Conservation (phyloP, 2,888 invertebrate species). For the Elegia similella region DNA sequence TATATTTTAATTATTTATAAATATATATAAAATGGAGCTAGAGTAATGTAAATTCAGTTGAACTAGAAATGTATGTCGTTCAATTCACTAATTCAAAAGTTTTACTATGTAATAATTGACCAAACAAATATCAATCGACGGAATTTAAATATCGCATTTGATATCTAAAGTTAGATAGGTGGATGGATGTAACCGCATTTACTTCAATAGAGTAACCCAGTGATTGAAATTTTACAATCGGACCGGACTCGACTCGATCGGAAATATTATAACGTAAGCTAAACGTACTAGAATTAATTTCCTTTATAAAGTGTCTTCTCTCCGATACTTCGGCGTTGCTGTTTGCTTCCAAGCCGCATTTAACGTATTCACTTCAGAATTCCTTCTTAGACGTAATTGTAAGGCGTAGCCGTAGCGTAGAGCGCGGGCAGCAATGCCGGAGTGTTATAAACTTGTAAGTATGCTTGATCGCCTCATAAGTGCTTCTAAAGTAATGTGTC, state of each 20-base stretch:
- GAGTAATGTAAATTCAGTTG: slow-evolving; percentile 68
- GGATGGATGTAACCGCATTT: slow-evolving; percentile 64
- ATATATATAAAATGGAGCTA: slow-evolving; percentile 52
- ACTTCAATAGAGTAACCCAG: slow-evolving; percentile 50
- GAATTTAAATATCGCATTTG: slow-evolving; percentile 61
- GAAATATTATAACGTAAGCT: slow-evolving; percentile 47
- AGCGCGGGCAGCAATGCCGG: slow-evolving; percentile 43
- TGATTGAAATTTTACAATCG: slow-evolving; percentile 32
- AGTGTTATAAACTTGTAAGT: slow-evolving; percentile 57
- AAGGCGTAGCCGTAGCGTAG: slow-evolving; percentile 27
- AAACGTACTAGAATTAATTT: slow-evolving; percentile 72
- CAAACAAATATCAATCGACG: slow-evolving; percentile 61
- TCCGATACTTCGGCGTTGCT: slow-evolving; percentile 45
- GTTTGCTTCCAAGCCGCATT: slow-evolving; percentile 49
- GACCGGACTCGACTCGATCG: slow-evolving; percentile 22
- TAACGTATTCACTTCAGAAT: slow-evolving; percentile 59
- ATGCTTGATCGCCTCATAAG: slow-evolving; percentile 74
- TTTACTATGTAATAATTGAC: slow-evolving; percentile 60
- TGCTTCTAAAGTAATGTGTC: slow-evolving; percentile 70
- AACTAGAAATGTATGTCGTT: slow-evolving; percentile 71
- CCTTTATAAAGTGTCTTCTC: slow-evolving; percentile 68
- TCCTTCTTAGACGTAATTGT: slow-evolving; percentile 59
- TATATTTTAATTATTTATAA: slow-evolving; percentile 65
- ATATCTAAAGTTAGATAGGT: slow-evolving; percentile 41
- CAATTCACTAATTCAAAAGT: slow-evolving; percentile 51